Percentiles rank a stretch among this genome's conserved stretches.
Conservation (phyloP, 2,797 vertebrate species). For the Hypotaenidia okinawae region DNA sequence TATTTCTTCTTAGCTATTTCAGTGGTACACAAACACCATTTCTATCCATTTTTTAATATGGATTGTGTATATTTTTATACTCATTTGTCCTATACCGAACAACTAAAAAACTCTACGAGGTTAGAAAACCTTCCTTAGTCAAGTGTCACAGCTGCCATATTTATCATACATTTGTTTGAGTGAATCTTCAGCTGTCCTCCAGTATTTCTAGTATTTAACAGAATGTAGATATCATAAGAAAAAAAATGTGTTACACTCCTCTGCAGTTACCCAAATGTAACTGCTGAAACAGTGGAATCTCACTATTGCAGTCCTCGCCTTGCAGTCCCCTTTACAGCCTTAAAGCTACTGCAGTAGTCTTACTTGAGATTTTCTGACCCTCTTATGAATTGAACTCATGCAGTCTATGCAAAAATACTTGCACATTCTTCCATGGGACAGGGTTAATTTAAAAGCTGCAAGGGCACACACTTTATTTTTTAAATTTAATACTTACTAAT, state of each 20-base stretch:
- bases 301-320: neutral
- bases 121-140: neutral
- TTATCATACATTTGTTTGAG: neutral
- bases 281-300: neutral
- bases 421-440: neutral
- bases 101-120: neutral
- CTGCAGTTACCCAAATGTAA: neutral
- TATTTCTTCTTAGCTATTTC: neutral
- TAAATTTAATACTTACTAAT: neutral
- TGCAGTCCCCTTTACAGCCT: neutral
- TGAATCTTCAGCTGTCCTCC: neutral
- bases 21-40: neutral
- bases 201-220: neutral
- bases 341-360: neutral
- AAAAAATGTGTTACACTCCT: neutral
- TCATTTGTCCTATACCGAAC: neutral
- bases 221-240: neutral
- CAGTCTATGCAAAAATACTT: neutral
- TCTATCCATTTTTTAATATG: neutral
- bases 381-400: neutral
- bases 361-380: neutral
- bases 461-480: neutral
- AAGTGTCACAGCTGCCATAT: neutral
- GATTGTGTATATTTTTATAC: neutral
- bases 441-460: conserved; percentile 11